Conservation (phyloP, 1,140 invertebrate species). For the Proales similis region DNA sequence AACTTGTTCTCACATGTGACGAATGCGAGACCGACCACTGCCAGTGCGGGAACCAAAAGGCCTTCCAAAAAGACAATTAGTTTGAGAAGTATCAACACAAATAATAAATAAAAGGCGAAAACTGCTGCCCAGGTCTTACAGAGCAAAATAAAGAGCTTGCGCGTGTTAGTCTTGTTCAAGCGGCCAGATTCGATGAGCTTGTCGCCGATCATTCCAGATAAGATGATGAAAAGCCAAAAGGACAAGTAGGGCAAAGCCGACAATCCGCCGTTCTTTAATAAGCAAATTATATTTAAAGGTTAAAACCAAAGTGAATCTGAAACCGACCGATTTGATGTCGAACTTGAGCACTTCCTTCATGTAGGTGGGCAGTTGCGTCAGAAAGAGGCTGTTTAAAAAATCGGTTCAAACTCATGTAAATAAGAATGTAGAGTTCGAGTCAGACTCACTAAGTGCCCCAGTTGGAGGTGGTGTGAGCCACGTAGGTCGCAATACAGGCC, state of each 20-base stretch:
- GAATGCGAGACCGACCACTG: constrained; percentile 14
- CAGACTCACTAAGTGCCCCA: constrained; percentile 71
- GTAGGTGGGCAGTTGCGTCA: constrained; percentile 53
- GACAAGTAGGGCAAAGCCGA: constrained; percentile 29
- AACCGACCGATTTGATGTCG: constrained; percentile 49
- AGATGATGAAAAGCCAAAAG: constrained; percentile 6
- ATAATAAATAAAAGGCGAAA: too few species aligned
- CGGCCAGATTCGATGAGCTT: constrained; percentile 40
- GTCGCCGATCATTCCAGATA: constrained; percentile 47
- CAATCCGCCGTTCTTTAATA: constrained; percentile 25
- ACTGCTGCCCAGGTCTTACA: too few species aligned
- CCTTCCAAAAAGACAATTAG: too few species aligned
- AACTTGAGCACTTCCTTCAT: constrained; percentile 52
- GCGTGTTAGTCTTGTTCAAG: constrained; percentile 42
- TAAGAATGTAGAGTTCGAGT: too few species aligned
- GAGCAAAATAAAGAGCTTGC: constrained; percentile 51
- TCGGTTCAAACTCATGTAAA: background rate
- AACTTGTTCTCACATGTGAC: constrained; percentile 7
- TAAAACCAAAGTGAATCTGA: background rate
- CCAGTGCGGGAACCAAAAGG: constrained; percentile 12
- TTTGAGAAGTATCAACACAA: too few species aligned
- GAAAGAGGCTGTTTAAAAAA: constrained; percentile 42
- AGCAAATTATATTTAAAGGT: too few species aligned
- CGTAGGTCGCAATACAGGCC: constrained; percentile 82
- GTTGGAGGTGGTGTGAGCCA: constrained; percentile 80